A percentile compares a stretch with the other conserved stretches of the same genome.
Conservation (phyloP, 2,113 vertebrate genomes). For the Catharus bicknelli region DNA sequence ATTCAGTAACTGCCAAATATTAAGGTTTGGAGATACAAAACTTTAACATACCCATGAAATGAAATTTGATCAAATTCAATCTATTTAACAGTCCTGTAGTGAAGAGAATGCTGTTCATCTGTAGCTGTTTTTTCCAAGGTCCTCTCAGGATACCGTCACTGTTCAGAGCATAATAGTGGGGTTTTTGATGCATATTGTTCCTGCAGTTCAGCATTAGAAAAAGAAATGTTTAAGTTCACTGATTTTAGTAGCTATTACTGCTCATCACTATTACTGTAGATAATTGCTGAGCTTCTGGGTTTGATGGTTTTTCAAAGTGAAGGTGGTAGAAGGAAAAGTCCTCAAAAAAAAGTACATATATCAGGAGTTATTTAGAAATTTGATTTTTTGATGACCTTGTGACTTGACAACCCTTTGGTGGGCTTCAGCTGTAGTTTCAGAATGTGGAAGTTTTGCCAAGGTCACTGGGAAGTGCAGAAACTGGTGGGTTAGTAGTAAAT, state of each 20-base stretch:
- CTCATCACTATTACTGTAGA: not conserved
- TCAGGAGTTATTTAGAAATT: not conserved
- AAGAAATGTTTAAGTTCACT: not conserved
- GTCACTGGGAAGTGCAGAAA: not conserved
- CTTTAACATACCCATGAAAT: not conserved
- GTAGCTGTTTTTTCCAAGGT: not conserved
- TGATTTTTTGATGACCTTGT: not conserved
- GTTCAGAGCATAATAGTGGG: not conserved
- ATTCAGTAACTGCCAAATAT: not conserved
- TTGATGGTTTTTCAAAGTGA: not conserved
- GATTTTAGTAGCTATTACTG: not conserved
- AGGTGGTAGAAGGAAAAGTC: not conserved
- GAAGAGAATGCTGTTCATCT: not conserved
- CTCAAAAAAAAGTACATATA: fast-evolving
- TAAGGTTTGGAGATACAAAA: not conserved
- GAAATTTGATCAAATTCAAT: not conserved
- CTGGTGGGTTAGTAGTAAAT: not conserved
- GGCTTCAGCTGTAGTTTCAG: not conserved
- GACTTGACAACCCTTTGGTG: not conserved
- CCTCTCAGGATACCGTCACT: not conserved
- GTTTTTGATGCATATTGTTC: not conserved
- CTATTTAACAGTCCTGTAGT: not conserved
- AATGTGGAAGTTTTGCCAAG: not conserved
- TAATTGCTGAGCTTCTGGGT: not conserved
- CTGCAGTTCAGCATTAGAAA: not conserved